Evolutionary conservation across 2,113 vertebrate genomes (phyloP), one percentile per base, ranked within the genome.

Genomic region (Lamprotornis superbus): DNA sequence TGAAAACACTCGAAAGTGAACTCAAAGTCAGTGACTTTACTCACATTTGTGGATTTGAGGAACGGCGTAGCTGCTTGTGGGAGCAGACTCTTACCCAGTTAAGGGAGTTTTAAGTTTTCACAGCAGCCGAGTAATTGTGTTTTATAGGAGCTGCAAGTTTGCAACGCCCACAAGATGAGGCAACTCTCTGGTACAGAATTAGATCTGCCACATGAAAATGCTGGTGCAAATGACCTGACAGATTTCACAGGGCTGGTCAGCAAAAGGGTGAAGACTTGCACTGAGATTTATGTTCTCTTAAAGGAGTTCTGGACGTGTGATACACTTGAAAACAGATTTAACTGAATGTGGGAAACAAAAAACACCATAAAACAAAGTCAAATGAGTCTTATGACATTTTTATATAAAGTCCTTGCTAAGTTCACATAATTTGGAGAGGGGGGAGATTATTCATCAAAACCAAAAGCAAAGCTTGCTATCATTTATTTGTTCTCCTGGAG

Each of bases 201-300:
- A 86, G 93, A 94, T 56, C 84, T 49, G 63, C 81, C 44, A 23
- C 35, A 16, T 74, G 81, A 90, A 96, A 83, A 92, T 11, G 31
- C 68, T 81, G 83, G 71, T 92, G 83, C 71, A 94, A 92, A 96
- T 78, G 93, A 93, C 68, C 90, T 95, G 93, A 78, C 68, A 57
- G 85, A 93, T 95, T 83, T 90, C 90, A 75, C 68, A 68, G 83
- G 69, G 83, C 85, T 56, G 65, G 86, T 81, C 83, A 90, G 89
- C 25, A 33, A 40, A 64, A 82, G 53, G 39, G 53, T 85, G 94
- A 95, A 60, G 91, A 90, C 68, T 96, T 84, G 52, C 25, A 22
- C 28, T 15, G 68, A 84, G 88, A 74, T 95, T 94, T 96, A 74
- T 83, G 55, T 78, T 70, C 80, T 68, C 82, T 68, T 81, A 24